phyloP scores from a whole-genome alignment of 2,797 vertebrate genomes.

The Spinus pinus region DNA sequence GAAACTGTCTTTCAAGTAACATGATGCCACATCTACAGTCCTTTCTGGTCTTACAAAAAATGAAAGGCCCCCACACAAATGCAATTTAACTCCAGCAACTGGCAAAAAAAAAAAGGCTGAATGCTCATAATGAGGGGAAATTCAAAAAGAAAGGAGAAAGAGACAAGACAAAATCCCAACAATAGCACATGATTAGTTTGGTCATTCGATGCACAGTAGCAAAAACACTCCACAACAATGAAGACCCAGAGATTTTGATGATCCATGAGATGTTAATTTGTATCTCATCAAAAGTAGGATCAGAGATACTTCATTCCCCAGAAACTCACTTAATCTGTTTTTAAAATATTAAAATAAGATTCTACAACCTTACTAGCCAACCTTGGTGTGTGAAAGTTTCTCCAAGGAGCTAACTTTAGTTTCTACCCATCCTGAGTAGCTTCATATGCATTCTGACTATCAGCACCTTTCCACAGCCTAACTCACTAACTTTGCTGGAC shows the following conservation, averaged over 20 bases:
- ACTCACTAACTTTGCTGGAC: background rate
- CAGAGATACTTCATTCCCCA: background rate
- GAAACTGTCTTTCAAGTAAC: background rate
- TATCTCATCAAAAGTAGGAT: background rate
- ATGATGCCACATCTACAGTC: background rate
- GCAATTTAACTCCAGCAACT: background rate
- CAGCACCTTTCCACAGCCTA: background rate
- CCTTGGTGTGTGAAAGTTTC: background rate
- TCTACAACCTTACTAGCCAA: background rate
- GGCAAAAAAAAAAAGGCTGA: background rate
- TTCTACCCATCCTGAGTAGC: background rate
- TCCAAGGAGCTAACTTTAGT: background rate
- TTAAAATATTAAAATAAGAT: background rate
- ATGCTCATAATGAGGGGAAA: background rate
- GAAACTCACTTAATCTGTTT: background rate
- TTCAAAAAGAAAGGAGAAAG: background rate
- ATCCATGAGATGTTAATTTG: background rate
- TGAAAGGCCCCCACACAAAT: rapidly evolving
- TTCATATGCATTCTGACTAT: background rate
- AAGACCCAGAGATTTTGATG: background rate
- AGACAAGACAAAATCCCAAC: background rate
- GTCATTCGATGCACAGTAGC: background rate
- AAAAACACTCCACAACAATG: background rate
- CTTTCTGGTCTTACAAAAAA: background rate
- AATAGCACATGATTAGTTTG: background rate